Percentiles rank a stretch among this genome's conserved stretches.
Conservation (phyloP, 2,797 vertebrate genomes). For the Chaetodon trifasciatus region DNA sequence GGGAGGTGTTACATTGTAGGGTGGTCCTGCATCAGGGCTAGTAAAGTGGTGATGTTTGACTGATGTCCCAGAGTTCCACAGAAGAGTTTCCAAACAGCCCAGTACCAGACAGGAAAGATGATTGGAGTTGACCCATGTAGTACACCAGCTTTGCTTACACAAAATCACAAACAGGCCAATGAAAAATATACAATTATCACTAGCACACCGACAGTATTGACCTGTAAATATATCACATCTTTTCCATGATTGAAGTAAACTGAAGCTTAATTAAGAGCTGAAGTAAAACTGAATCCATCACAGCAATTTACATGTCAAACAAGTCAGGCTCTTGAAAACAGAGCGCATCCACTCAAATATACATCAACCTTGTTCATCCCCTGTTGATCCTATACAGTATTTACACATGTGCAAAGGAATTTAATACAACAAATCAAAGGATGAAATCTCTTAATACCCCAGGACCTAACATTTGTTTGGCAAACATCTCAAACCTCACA, state of each 20-base stretch:
- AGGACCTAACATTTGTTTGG: slow-evolving; percentile 44
- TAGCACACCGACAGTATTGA: slow-evolving; percentile 67
- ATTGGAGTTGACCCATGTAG: slow-evolving; percentile 20
- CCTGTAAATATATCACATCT: slow-evolving; percentile 64
- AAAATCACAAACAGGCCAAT: slow-evolving; percentile 65
- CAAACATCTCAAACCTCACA: slow-evolving; percentile 41
- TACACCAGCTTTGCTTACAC: slow-evolving; percentile 49
- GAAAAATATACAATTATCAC: slow-evolving; percentile 62
- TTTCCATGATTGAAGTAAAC: slow-evolving; percentile 57
- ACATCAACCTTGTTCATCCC: slow-evolving; percentile 57
- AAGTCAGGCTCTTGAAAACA: slow-evolving; percentile 72
- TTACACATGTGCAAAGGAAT: slow-evolving; percentile 82
- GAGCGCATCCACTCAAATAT: slow-evolving; percentile 68
- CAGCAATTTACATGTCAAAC: slow-evolving; percentile 73
- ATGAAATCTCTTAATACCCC: slow-evolving; percentile 31
- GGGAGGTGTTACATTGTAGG: background rate
- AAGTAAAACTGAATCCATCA: slow-evolving; percentile 66
- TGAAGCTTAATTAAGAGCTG: slow-evolving; percentile 50
- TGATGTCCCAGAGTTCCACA: slow-evolving; percentile 18
- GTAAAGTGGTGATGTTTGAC: background rate
- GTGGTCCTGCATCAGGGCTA: slow-evolving; percentile 30
- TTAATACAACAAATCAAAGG: slow-evolving; percentile 54
- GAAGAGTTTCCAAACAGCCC: slow-evolving; percentile 13
- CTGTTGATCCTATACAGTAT: slow-evolving; percentile 81
- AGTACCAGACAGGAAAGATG: slow-evolving; percentile 15